Base-by-base conservation (phyloP, 2,113 vertebrate genomes). In the Gambusia holbrooki region DNA sequence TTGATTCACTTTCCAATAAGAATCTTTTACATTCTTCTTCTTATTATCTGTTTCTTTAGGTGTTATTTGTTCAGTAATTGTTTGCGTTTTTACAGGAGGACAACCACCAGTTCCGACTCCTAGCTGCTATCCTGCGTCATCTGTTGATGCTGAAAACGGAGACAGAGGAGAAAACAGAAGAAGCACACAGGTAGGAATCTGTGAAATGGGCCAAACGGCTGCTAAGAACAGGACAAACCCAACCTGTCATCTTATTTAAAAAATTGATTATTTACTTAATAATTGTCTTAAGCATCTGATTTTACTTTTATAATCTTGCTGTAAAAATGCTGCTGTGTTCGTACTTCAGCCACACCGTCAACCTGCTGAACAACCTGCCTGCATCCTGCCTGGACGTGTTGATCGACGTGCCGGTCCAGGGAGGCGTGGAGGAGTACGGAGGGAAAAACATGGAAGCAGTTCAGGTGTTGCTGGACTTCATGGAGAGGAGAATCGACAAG, bases 401-500 rank as follows among this genome's bases (percentile, higher is more conserved):
- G 48, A 97, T 98, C 80, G 94, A 96, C 69, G 80, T 97, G 17
- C 96, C 95, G 29, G 92, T 94, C 63, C 95, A 96, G 85, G 96
- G 96, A 74, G 96, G 93, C 19, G 84, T 82, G 15, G 92, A 94
- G 68, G 87, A 93, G 77, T 97, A 97, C 80, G 95, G 95, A 63
- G 97, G 96, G 40, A 97, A 96, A 94, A 97, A 98, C 90, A 95
- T 99, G 96, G 93, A 96, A 64, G 94, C 92, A 17, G 89, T 99
- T 87, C 95, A 96, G 48, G 91, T 96, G 85, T 92, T 99, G 54
- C 85, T 99, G 84, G 95, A 91, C 89, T 99, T 99, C 91, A 98
- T 99, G 98, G 97, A 97, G 92, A 98, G 96, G 90, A 96, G 98
- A 89, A 97, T 99, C 79, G 97, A 99, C 93, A 97, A 97, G 97